Evolutionary conservation across 2,888 invertebrate genomes (phyloP), one percentile per base, ranked within the genome.

Genomic region (Leptopilina drosophilae): DNA sequence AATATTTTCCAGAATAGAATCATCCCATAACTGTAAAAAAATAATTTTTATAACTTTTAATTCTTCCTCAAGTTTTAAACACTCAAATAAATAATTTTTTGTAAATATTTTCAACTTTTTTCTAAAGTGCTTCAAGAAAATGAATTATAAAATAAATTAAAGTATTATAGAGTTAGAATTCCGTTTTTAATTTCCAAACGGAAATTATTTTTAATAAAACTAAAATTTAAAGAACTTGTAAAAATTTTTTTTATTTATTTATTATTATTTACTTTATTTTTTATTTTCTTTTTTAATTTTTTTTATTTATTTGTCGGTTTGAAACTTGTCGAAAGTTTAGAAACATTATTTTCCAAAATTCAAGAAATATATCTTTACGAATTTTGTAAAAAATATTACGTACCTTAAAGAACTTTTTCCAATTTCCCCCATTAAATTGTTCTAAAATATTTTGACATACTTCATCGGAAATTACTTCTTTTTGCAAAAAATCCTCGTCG

Each of bases 11-110:
- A 90, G 86, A 77, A 91, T 84, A 8, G 87, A 81, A 0, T 78
- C 80, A 20, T 87, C 83, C 92, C 92, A 92, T 42, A 85, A 82
- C 92, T 92, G 3, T 33, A 33, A 33, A 2, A 78, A 20, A 86
- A 87, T 78, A 8, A 42, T 1, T 33, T 33, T 33, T 33, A 33
- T 33, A 2, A 33, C 3, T 33, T 33, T 33, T 33, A 33, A 3
- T 33, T 33, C 33, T 33, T 33, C 33, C 33, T 33, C 33, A 33
- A 33, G 33, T 33, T 33, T 33, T 3, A 5, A 33, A 33, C 33
- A 33, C 5, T 2, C 33, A 33, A 33, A 33, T 1, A 33, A 33
- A 33, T 3, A 33, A 76, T n/a, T 53, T 53, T 15, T 76, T 1
- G 7, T 65, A 40, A 77, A 56, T 26, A 26, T 26, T 26, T 26